phyloP scores from a whole-genome alignment of 53 echinoderm and acorn worm species.

The Pentamera pediparva region DNA sequence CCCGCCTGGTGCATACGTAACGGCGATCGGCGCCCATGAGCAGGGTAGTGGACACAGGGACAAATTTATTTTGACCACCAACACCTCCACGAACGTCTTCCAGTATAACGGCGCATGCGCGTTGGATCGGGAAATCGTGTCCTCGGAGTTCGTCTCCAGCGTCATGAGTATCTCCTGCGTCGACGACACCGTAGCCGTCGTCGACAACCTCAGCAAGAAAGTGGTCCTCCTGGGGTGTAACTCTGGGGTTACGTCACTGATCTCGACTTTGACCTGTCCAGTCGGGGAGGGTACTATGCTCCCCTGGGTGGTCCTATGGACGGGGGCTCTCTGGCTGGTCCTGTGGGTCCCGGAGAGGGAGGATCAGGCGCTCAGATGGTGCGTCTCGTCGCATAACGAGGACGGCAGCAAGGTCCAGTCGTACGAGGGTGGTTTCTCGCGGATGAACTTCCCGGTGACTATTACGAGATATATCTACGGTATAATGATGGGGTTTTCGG shows the following conservation, averaged over 20 bases:
- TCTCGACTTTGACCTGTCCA: not conserved
- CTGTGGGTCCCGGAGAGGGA: slow-evolving; percentile 2
- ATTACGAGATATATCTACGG: slow-evolving; percentile 16
- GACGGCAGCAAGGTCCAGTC: not conserved
- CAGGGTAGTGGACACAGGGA: not conserved
- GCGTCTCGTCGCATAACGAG: slow-evolving; percentile 15
- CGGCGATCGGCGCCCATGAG: slow-evolving; percentile 26
- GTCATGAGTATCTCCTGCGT: slow-evolving; percentile 18
- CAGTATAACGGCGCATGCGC: slow-evolving; percentile 8
- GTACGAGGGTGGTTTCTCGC: slow-evolving; percentile 1
- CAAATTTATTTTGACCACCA: not conserved
- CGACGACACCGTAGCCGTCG: slow-evolving; percentile 11
- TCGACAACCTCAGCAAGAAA: not conserved
- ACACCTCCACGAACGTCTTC: not conserved
- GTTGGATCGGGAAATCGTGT: not conserved
- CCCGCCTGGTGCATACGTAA: not conserved
- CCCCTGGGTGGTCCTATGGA: slow-evolving; percentile 9
- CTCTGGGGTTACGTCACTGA: not conserved
- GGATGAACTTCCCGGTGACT: not conserved
- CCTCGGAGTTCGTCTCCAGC: not conserved
- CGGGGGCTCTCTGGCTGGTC: slow-evolving; percentile 13
- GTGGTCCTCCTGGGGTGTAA: not conserved
- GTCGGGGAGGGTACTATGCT: not conserved
- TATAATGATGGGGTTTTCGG: not conserved
- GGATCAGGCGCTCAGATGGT: not conserved